phyloP scores from a whole-genome alignment of 1,140 invertebrate species.

The Augochlora pura region DNA sequence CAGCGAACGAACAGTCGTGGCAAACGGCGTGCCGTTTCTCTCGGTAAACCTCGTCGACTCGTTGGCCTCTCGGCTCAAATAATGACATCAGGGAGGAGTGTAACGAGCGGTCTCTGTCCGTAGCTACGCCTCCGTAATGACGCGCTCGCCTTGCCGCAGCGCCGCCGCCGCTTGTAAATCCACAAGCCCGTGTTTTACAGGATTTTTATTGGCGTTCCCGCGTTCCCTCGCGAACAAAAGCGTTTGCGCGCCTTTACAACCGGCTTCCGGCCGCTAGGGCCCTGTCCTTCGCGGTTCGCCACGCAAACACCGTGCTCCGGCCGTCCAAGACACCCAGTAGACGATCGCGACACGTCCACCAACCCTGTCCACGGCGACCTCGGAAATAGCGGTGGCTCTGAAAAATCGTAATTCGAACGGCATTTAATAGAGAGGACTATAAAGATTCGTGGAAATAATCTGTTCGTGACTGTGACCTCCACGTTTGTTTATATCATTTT shows the following conservation, averaged over 20 bases:
- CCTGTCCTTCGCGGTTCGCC: conserved; percentile 35
- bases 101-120: conserved; percentile 4
- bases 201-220: conserved; percentile 23
- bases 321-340: not conserved
- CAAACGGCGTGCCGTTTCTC: too few relatives aligned
- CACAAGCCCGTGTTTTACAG: conserved; percentile 36
- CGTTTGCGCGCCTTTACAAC: conserved; percentile 61
- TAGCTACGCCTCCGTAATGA: not conserved
- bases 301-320: conserved; percentile 19
- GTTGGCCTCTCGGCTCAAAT: not conserved
- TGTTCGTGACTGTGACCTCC: too few relatives aligned
- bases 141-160: conserved; percentile 6
- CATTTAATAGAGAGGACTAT: too few relatives aligned
- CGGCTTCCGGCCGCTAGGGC: conserved; percentile 56
- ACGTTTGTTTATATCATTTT: too few relatives aligned
- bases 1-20: not conserved
- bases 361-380: too few relatives aligned
- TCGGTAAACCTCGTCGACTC: too few relatives aligned
- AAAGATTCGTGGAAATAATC: too few relatives aligned
- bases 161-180: conserved; percentile 21
- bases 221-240: conserved; percentile 41
- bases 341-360: too few relatives aligned
- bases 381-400: too few relatives aligned
- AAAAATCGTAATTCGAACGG: too few relatives aligned
- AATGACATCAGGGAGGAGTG: conserved; percentile 18